Base-by-base conservation (phyloP, 2,797 vertebrate species). In the Microctenopoma stevenorrisi region DNA sequence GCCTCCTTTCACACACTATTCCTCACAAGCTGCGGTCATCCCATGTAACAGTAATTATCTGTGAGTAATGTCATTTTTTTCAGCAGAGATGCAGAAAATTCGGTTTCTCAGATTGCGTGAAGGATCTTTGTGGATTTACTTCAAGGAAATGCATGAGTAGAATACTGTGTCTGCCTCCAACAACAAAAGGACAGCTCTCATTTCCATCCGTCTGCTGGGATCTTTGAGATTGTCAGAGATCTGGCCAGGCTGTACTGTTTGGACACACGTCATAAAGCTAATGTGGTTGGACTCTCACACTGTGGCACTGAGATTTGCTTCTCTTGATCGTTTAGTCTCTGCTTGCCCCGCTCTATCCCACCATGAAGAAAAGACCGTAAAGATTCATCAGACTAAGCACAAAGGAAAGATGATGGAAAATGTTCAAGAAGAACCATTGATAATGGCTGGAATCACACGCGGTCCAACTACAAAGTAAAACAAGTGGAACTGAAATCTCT, bases 261-360 rank as follows among this genome's bases (percentile, higher is more conserved):
- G 79, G 89, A 90, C 88, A 91, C 84, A 90, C 57, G 30, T 90
- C 78, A 38, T 90, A 91, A 92, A 91, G 70, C 73, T 88, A 90
- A 90, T n/a, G 6, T 5, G 50, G 65, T 80, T 83, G 71, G 78
- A 86, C 78, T 87, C 69, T 64, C 43, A 60, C 44, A 88, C 79
- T 90, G 84, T 86, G 84, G 85, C 79, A 71, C 42, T 73, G 46
- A 74, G 63, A 78, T 86, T 78, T 84, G 67, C 58, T 79, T 78
- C 73, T 74, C 68, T 86, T 81, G 76, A 90, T 87, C 86, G 78
- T 74, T 79, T 82, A 68, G 78, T 82, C 71, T 74, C 66, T 16
- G 74, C 67, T 73, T 47, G 44, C 76, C 68, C 54, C 55, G 18
- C 83, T 78, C 67, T 81, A 76, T 77, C 73, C 62, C 56, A 37